Evolutionary conservation across 1,140 invertebrate species (phyloP), one percentile per base, ranked within the genome.

Genomic region (Muscidifurax raptorellus): DNA sequence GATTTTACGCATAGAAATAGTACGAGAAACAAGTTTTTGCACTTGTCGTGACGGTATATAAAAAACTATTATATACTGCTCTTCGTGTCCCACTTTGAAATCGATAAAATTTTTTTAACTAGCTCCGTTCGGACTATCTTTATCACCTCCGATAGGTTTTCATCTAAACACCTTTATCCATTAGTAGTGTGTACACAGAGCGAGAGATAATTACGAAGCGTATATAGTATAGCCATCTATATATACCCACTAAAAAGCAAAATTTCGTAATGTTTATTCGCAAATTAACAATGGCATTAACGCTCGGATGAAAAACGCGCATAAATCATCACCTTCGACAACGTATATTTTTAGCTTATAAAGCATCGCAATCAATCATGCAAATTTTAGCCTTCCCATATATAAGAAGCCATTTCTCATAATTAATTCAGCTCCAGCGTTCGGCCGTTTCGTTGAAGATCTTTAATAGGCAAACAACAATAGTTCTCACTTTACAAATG

Each of bases 401-500:
- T 22, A 69, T 36, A 67, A 40, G n/a, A 67, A 69, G 27, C 30
- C 25, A 64, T 71, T 80, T 71, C 30, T 80, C 79, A 80, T 80
- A 80, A 80, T 71, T 80, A 71, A 80, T 80, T 80, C 79, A 71
- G 59, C 22, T 32, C 12, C 0, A 78, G 9, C 72, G 18, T 22
- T 25, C 6, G 30, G 7, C 32, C 3, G 32, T 32, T 32, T 67
- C 66, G 72, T 44, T 75, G 44, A 22, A 74, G 71, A 36, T 32
- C 15, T 15, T 15, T 32, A 74, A 28, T 72, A 72, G 32, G 69
- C 27, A 74, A 74, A 40, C 30, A 15, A 74, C 30, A 74, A n/a
- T 40, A 40, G 28, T 40, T 5, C 52, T 59, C 27, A 7, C 30
- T 27, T 67, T 71, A 40, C 32, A 25, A 40, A n/a, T 13, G 72